Base-by-base conservation (phyloP, 2,888 invertebrate species). In the Heliconius sara region DNA sequence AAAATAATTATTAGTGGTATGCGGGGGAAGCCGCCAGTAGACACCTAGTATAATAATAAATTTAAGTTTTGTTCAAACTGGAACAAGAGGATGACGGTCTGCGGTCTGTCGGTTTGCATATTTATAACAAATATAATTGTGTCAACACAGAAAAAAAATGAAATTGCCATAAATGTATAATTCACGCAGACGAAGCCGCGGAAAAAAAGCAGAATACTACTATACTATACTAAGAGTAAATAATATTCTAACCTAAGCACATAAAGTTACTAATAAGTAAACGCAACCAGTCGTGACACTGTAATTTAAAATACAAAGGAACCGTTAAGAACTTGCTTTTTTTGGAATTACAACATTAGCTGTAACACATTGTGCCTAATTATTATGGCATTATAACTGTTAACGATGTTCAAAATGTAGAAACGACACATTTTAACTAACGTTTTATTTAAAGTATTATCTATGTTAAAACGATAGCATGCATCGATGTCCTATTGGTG, bases 201-300 rank as follows among this genome's bases (percentile, higher is more conserved):
- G 22, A 19, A 19, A 52, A 52, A 52, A 52, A 52, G 22, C 60
- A n/a, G n/a, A 60, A n/a, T n/a, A 57, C n/a, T 60, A 60, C n/a
- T 60, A 60, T 16, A 13, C 47, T 13, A 39, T 60, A 60, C 60
- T 60, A 68, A 3, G 52, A 39, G 10, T 68, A 68, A 39, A 68
- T 68, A n/a, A n/a, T 39, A 12, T 68, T 39, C 25, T n/a, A 68
- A 67, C n/a, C n/a, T 68, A n/a, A n/a, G 10, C 25, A 43, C 70
- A 43, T 39, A n/a, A 66, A 25, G 43, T 47, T 30, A 27, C 43
- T 67, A 72, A 60, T 57, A 65, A 22, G n/a, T 22, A 75, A 77
- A 71, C 74, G 79, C 75, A 77, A 75, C 34, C 30, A 25, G 77
- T 81, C 81, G 79, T 78, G 81, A 81, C 70, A 30, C 27, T 47